These are phyloP conservation scores for Phoxinus phoxinus DNA, from an alignment of 2,113 vertebrate species.

Conservation along the genomic window DNA sequence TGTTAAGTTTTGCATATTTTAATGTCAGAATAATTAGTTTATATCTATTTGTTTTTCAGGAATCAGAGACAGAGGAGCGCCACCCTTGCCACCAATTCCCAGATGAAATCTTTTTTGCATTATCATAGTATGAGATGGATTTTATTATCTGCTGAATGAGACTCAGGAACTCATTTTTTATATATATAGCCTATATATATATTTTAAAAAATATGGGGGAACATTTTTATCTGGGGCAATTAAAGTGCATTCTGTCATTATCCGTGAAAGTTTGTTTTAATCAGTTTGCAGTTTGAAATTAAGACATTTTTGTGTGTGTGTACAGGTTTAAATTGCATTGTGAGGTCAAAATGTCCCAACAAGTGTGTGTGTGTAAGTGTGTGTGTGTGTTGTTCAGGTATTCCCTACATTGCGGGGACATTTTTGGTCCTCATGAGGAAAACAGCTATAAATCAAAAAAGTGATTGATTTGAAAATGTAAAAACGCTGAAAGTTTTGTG, in stretches of 20 bases:
- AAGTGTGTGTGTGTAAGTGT: no score
- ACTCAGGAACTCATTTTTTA: not conserved
- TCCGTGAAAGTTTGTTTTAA: not conserved
- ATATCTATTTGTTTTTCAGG: constrained; percentile 65
- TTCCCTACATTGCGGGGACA: no score
- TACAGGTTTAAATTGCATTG: not conserved
- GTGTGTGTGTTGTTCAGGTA: no score
- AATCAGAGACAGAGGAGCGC: constrained; percentile 84
- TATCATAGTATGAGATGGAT: not conserved
- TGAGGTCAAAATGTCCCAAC: not conserved
- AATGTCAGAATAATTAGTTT: not conserved
- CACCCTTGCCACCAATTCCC: constrained; percentile 80
- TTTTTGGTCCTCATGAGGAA: no score
- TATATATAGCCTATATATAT: no score
- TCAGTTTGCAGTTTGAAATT: not conserved
- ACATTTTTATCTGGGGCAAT: no score
- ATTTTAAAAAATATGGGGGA: no score
- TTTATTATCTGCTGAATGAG: not conserved
- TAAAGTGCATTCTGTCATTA: constrained; percentile 18
- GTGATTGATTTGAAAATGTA: no score
- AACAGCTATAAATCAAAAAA: no score
- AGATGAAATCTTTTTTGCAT: constrained; percentile 75
- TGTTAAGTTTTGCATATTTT: constrained; percentile 17
- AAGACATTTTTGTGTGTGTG: not conserved
- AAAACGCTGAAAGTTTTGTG: no score